phyloP scores from a whole-genome alignment of 1,140 invertebrate genomes.

The Mesaphorura yosii region DNA sequence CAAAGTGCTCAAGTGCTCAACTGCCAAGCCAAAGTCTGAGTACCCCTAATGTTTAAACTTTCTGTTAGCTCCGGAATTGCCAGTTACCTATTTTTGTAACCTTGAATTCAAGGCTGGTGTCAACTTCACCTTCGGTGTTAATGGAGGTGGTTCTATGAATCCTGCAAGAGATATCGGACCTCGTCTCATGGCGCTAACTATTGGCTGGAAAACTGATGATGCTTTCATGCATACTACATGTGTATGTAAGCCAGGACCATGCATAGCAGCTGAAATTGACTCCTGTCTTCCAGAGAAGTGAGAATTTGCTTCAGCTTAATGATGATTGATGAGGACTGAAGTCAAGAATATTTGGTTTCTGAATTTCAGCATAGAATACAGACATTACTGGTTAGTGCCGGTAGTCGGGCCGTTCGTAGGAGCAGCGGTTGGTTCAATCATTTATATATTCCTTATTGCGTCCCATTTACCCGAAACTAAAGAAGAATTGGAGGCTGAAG shows the following conservation, averaged over 20 bases:
- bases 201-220: conserved; percentile 5
- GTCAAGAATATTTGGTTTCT: not conserved
- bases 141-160: conserved; percentile 18
- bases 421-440: conserved; percentile 10
- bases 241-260: not conserved
- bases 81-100: too few relatives aligned
- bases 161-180: conserved; percentile 23
- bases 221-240: conserved; percentile 7
- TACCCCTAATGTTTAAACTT: too few relatives aligned
- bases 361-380: not conserved
- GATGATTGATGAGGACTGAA: too few relatives aligned
- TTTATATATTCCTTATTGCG: conserved; percentile 20
- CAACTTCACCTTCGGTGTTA: conserved; percentile 1
- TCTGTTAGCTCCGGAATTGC: too few relatives aligned
- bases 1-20: too few relatives aligned
- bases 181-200: conserved; percentile 8
- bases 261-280: too few relatives aligned
- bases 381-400: conserved; percentile 18
- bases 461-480: conserved; percentile 12
- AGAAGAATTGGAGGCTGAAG: not conserved
- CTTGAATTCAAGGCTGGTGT: too few relatives aligned
- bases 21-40: too few relatives aligned
- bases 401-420: conserved; percentile 19
- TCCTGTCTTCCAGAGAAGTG: too few relatives aligned
- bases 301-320: too few relatives aligned